Evolutionary conservation across 2,113 vertebrate genomes (phyloP), one percentile per base, ranked within the genome.

Genomic region (Neogale vison): DNA sequence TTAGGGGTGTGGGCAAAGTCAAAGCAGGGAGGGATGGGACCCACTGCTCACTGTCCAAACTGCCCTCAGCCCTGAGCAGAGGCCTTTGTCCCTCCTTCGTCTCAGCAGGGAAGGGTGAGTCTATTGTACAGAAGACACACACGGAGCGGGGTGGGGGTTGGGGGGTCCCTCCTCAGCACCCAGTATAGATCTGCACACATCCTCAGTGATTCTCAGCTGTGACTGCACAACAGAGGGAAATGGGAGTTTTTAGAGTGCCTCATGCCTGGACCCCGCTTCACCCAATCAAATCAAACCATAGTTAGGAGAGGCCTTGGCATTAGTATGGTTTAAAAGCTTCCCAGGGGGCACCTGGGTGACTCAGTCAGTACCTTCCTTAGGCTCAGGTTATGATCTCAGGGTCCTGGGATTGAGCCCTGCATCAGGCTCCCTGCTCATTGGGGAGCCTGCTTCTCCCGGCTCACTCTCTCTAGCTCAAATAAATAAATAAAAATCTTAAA

Each of bases 11-110:
- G 42, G 2, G 4, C 39, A 21, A 3, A 0, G 14, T 12, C 47
- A 17, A 3, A 0, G 7, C 4, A 2, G 55, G 31, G 36, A 39
- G 24, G 1, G 1, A 10, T 7, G 24, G 26, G 47, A 3, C 39
- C 3, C 39, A 6, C 50, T 1, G 20, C 57, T 13, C 2, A 3
- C 3, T 7, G 11, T 10, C 20, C 31, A 72, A 14, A 0, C 9
- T 12, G 34, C 42, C 26, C 52, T 81, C 7, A 24, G 24, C 23
- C 1, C 7, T 12, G 18, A 81, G 39, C 13, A 69, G 55, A 61
- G 31, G 24, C 9, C 4, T 9, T 45, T 71, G 23, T 45, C 34
- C 29, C 11, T 18, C n/a, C 34, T 76, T 18, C 0, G 1, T n/a
- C 47, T 63, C 26, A 23, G 26, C 34, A 82, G 65, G 57, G 36